A percentile compares a stretch with the other conserved stretches of the same genome.
Conservation (phyloP, 2,113 vertebrate genomes). For the Nanorana parkeri region DNA sequence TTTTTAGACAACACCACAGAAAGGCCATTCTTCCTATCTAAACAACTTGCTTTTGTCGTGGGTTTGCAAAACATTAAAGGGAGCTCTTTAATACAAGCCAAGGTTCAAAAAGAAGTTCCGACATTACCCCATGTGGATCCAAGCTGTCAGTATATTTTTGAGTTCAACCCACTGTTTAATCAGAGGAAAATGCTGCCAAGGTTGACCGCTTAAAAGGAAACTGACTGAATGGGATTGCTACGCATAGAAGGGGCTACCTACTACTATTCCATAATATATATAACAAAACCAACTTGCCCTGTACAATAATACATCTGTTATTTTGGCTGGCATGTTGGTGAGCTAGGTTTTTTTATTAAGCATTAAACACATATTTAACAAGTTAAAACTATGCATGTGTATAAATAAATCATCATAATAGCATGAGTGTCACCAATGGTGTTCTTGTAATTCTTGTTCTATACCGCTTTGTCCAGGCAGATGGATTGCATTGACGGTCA, state of each 20-base stretch:
- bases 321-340: background rate
- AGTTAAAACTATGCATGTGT: too few relatives aligned
- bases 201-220: slow-evolving; percentile 24
- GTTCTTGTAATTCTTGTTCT: too few relatives aligned
- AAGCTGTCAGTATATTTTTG: slow-evolving; percentile 18
- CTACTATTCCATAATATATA: background rate
- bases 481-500: too few relatives aligned
- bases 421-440: too few relatives aligned
- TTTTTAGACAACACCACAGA: slow-evolving; percentile 61
- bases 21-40: slow-evolving; percentile 64
- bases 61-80: slow-evolving; percentile 63
- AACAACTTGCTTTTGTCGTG: slow-evolving; percentile 69
- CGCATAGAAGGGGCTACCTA: background rate
- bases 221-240: background rate
- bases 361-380: too few relatives aligned
- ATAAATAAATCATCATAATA: too few relatives aligned
- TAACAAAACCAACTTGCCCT: background rate
- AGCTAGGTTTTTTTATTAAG: too few relatives aligned
- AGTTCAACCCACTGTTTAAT: slow-evolving; percentile 32
- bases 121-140: slow-evolving; percentile 58
- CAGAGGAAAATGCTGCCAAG: slow-evolving; percentile 27
- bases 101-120: slow-evolving; percentile 63
- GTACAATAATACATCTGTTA: background rate
- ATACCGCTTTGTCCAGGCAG: too few relatives aligned
- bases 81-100: slow-evolving; percentile 63